Evolutionary conservation across 2,797 vertebrate genomes (phyloP).

Genomic region (Vespertilio murinus): DNA sequence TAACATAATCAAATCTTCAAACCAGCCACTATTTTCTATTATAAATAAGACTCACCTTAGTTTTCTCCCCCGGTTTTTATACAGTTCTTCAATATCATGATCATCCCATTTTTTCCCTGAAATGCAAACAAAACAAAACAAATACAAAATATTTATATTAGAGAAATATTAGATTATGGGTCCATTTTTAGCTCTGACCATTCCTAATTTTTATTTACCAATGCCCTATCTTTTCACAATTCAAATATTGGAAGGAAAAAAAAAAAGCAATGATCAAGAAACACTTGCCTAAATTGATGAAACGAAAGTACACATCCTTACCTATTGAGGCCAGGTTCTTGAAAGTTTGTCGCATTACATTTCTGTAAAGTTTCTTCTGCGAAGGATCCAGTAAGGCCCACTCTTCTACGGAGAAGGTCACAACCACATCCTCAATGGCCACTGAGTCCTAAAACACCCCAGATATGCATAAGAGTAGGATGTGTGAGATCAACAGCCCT

Average conservation of each 20-base stretch:
- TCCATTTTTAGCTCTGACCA: neutral
- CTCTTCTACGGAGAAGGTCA: conserved; percentile 57
- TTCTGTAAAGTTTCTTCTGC: conserved; percentile 57
- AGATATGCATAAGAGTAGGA: neutral
- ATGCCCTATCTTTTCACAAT: neutral
- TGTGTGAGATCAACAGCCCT: neutral
- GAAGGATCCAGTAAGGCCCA: conserved; percentile 41
- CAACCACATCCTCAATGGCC: conserved; percentile 51
- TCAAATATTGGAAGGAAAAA: neutral
- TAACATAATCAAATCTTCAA: neutral
- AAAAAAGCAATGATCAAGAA: neutral
- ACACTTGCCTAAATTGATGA: neutral
- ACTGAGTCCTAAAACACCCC: conserved; percentile 41
- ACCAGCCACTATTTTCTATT: neutral
- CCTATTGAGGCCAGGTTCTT: conserved; percentile 47
- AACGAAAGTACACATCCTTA: conserved; percentile 16
- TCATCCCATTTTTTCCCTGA: conserved; percentile 17
- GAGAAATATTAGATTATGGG: neutral
- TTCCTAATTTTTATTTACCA: neutral
- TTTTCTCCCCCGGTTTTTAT: neutral
- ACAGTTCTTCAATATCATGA: neutral
- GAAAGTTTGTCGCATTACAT: conserved; percentile 44
- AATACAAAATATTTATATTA: neutral
- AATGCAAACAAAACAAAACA: neutral
- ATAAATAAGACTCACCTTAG: neutral